phyloP scores from a whole-genome alignment of 2,113 vertebrate genomes.

The Diadophis punctatus region DNA sequence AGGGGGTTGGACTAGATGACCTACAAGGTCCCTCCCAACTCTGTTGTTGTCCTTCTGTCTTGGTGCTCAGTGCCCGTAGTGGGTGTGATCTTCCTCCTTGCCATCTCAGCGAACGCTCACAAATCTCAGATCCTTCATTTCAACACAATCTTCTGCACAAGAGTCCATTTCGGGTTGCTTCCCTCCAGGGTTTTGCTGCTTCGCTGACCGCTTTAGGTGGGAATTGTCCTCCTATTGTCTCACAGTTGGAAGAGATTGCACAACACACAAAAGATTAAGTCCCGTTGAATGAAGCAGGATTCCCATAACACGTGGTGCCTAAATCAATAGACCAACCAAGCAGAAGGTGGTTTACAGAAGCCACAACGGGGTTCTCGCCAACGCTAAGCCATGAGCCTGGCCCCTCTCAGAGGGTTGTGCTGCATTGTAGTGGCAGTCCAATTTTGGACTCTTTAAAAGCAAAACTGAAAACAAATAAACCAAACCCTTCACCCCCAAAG shows the following conservation, averaged over 20 bases:
- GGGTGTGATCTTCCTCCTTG: neutral
- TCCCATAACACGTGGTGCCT: neutral
- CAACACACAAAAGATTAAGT: neutral
- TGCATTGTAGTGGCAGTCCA: neutral
- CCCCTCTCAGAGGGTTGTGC: fast-evolving
- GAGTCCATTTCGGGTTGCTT: neutral
- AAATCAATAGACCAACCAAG: neutral
- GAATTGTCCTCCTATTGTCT: neutral
- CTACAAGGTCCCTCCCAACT: too few species aligned
- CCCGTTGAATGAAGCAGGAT: neutral
- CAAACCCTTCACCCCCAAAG: neutral
- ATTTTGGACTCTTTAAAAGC: neutral
- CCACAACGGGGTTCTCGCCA: neutral
- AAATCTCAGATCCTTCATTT: neutral
- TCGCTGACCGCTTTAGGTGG: neutral
- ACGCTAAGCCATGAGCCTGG: neutral
- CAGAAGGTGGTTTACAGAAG: neutral
- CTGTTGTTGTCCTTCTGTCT: neutral
- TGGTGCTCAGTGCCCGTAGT: neutral
- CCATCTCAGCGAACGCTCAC: neutral
- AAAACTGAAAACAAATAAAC: neutral
- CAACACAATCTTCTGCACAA: neutral
- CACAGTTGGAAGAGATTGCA: neutral
- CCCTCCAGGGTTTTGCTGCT: neutral
- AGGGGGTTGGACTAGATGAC: too few species aligned